Conservation (phyloP, 2,113 vertebrate species). For the Gopherus flavomarginatus region DNA sequence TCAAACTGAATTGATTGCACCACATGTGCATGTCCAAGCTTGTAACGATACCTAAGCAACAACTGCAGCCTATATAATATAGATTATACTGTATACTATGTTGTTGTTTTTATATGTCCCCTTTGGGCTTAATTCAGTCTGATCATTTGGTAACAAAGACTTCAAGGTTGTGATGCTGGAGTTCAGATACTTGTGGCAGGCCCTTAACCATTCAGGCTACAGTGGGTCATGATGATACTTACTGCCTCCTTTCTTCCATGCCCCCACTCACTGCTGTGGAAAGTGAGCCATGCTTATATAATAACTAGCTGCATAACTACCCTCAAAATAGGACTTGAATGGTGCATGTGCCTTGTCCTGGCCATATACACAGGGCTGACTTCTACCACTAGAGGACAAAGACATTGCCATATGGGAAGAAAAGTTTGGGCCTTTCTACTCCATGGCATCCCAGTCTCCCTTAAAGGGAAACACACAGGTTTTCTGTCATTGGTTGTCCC, state of each 20-base stretch:
- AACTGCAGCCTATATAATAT: neutral
- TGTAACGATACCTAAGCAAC: rapidly evolving
- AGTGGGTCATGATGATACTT: neutral
- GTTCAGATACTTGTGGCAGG: neutral
- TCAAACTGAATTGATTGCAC: neutral
- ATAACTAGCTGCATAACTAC: neutral
- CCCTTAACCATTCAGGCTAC: neutral
- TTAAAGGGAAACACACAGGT: neutral
- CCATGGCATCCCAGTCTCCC: neutral
- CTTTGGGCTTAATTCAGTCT: neutral
- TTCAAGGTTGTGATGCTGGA: no score
- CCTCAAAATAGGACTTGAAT: neutral
- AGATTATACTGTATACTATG: neutral
- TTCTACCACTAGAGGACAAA: neutral
- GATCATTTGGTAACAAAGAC: neutral
- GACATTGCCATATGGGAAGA: neutral
- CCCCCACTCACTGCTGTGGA: neutral
- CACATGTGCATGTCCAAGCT: neutral
- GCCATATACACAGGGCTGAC: neutral
- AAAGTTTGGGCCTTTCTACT: neutral
- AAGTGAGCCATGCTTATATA: neutral
- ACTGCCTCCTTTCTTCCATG: neutral
- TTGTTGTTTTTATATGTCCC: neutral
- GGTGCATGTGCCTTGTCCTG: neutral
- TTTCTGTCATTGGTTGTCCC: neutral